A percentile compares a stretch with the other conserved stretches of the same genome.
These are phyloP conservation scores for Eucidaris tribuloides DNA, from an alignment of 35 echinoderm and acorn worm genomes.

Conservation along the genomic window DNA sequence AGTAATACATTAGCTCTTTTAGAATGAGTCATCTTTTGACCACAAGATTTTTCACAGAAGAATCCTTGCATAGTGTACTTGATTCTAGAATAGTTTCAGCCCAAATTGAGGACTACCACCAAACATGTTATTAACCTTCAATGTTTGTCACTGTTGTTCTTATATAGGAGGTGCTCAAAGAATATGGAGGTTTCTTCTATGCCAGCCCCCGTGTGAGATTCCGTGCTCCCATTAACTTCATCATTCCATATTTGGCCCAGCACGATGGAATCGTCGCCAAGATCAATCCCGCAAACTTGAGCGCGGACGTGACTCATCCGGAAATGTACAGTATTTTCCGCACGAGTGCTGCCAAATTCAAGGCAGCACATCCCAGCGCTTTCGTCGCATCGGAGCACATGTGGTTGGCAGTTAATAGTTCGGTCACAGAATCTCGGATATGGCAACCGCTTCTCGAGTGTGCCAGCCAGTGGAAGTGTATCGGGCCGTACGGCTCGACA, in stretches of 20 bases:
- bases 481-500: slow-evolving; percentile 64
- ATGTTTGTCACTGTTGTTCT: no score
- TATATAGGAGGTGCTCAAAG: slow-evolving; percentile 62
- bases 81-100: no score
- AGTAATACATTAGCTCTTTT: no score
- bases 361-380: slow-evolving; percentile 48
- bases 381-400: slow-evolving; percentile 40
- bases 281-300: slow-evolving; percentile 32
- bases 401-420: slow-evolving; percentile 62
- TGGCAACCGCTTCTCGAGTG: slow-evolving; percentile 62
- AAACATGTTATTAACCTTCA: no score
- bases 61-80: no score
- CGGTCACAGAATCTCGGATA: slow-evolving; percentile 33
- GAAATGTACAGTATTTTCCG: slow-evolving; percentile 33
- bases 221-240: slow-evolving; percentile 79
- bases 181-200: slow-evolving; percentile 82
- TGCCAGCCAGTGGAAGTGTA: slow-evolving; percentile 55
- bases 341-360: slow-evolving; percentile 15
- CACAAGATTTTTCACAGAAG: no score
- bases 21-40: no score
- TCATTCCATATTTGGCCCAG: slow-evolving; percentile 63
- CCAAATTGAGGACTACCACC: no score
- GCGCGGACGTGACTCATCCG: slow-evolving; percentile 54
- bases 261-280: slow-evolving; percentile 71
- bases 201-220: slow-evolving; percentile 68